Evolutionary conservation across 2,797 vertebrate genomes (phyloP).

Genomic region (Rhynchonycteris naso): DNA sequence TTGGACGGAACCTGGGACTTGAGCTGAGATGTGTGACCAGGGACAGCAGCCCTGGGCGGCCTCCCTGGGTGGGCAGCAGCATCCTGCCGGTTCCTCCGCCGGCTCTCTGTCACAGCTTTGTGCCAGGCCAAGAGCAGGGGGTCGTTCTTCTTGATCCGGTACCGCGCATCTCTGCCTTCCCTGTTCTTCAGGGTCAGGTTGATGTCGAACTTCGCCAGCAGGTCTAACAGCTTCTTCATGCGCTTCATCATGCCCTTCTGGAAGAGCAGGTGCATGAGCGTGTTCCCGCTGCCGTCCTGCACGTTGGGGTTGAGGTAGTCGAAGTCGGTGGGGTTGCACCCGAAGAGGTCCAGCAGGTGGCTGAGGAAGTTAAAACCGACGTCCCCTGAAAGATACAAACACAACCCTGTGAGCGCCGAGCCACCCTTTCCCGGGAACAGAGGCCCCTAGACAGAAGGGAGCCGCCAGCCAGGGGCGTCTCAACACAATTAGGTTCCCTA

Average conservation of each 20-base stretch:
- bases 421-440: not conserved
- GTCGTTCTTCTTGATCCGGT: conserved; percentile 86
- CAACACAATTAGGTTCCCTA: not conserved
- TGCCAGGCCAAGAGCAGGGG: conserved; percentile 85
- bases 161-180: conserved; percentile 82
- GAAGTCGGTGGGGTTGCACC: conserved; percentile 81
- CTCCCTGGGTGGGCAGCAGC: conserved; percentile 55
- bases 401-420: conserved; percentile 6
- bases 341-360: conserved; percentile 85
- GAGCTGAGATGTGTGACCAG: conserved; percentile 69
- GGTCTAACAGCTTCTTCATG: conserved; percentile 80
- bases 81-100: conserved; percentile 79
- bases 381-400: conserved; percentile 81
- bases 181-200: conserved; percentile 88
- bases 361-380: conserved; percentile 85
- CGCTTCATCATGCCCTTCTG: conserved; percentile 84
- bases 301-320: conserved; percentile 85
- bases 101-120: conserved; percentile 77
- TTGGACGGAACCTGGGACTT: conserved; percentile 69
- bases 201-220: conserved; percentile 87
- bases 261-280: conserved; percentile 88
- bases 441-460: not conserved
- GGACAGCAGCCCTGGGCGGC: not conserved
- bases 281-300: conserved; percentile 86
- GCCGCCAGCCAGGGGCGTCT: not conserved